phyloP scores from a whole-genome alignment of 2,888 invertebrate genomes.

The Acrobasis repandana region DNA sequence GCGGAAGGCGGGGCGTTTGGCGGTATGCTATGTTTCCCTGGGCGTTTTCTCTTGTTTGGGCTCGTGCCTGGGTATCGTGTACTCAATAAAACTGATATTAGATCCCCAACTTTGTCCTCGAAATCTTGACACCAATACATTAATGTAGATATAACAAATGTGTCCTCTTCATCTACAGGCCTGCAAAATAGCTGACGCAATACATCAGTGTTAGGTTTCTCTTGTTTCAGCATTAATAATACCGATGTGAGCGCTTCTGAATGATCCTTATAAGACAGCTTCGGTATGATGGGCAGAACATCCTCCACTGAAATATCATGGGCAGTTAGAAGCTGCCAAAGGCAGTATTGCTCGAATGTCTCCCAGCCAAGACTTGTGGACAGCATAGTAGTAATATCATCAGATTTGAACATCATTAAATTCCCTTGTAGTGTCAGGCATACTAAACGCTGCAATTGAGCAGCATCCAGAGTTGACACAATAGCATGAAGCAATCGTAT shows the following conservation, averaged over 20 bases:
- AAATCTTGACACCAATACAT: slow-evolving; percentile 97
- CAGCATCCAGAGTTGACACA: slow-evolving; percentile 94
- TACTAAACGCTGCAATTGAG: slow-evolving; percentile 94
- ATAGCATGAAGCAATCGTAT: slow-evolving; percentile 93
- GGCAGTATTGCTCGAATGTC: slow-evolving; percentile 97
- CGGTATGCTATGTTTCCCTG: slow-evolving; percentile 87
- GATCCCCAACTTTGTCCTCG: slow-evolving; percentile 93
- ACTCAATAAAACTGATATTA: slow-evolving; percentile 89
- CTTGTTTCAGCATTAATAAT: slow-evolving; percentile 94
- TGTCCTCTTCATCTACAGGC: slow-evolving; percentile 89
- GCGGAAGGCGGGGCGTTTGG: slow-evolving; percentile 89
- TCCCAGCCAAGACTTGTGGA: slow-evolving; percentile 96
- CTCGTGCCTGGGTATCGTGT: slow-evolving; percentile 93
- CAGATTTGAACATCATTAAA: slow-evolving; percentile 90
- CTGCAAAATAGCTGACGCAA: slow-evolving; percentile 92
- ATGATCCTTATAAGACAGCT: slow-evolving; percentile 91
- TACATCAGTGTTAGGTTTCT: slow-evolving; percentile 93
- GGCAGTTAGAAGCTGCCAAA: slow-evolving; percentile 97
- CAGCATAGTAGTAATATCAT: slow-evolving; percentile 88
- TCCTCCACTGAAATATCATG: slow-evolving; percentile 97
- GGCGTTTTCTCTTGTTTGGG: slow-evolving; percentile 95
- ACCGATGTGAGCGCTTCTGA: slow-evolving; percentile 96
- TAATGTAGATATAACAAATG: slow-evolving; percentile 94
- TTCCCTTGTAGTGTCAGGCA: slow-evolving; percentile 96
- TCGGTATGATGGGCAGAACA: slow-evolving; percentile 88